Percentiles rank a stretch among this genome's conserved stretches.
Conservation (phyloP, 2,888 invertebrate genomes). For the Orthosia cruda region DNA sequence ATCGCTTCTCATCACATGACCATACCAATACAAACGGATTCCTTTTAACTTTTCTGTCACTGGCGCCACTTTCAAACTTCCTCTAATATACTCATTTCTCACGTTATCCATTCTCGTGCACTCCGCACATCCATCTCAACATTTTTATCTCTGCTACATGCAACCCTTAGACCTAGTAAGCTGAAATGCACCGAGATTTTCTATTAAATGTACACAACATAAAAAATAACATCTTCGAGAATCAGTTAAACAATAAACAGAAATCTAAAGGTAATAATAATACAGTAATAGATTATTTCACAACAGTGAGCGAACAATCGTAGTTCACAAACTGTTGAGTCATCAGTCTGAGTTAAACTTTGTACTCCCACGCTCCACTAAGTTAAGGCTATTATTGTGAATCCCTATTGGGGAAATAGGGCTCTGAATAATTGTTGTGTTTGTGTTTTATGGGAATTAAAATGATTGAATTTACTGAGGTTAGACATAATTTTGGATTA, state of each 20-base stretch:
- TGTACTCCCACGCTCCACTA: not conserved
- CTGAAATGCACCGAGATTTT: too few species aligned
- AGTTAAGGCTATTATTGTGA: constrained; percentile 1
- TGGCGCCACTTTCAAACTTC: too few species aligned
- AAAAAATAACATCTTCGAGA: not conserved
- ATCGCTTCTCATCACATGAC: too few species aligned
- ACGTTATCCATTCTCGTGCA: too few species aligned
- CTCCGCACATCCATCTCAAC: too few species aligned
- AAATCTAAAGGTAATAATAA: not conserved
- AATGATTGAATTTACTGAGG: not conserved
- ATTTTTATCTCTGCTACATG: too few species aligned
- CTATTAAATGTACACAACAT: not conserved
- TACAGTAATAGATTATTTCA: constrained; percentile 4
- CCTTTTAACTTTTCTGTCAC: too few species aligned
- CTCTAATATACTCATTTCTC: too few species aligned
- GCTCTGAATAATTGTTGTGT: not conserved
- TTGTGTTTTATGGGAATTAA: not conserved
- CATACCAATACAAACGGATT: too few species aligned
- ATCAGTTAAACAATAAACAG: not conserved
- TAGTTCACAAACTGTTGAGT: constrained; percentile 3
- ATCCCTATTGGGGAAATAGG: constrained; percentile 7
- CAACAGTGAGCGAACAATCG: constrained; percentile 12
- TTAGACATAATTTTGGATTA: not conserved
- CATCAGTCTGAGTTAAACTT: constrained; percentile 22
- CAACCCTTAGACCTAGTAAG: too few species aligned